Percentiles rank a stretch among this genome's conserved stretches.
Evolutionary conservation across 2,888 invertebrate genomes (phyloP).

Genomic region (Tenthredo livida): DNA sequence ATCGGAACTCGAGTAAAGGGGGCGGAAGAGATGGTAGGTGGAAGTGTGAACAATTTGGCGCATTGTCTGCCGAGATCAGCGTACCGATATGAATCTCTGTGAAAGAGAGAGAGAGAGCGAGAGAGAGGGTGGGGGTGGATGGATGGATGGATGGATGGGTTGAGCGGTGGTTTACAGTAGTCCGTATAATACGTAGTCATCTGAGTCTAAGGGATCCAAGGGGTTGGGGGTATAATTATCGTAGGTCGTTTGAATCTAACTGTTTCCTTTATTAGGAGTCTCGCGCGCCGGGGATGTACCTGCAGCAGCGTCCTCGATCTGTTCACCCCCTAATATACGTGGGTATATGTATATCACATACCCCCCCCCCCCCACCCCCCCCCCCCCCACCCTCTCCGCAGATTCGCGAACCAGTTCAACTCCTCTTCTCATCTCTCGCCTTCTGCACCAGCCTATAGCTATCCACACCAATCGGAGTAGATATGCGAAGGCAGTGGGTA

Average conservation of each 20-base stretch:
- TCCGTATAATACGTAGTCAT: not conserved
- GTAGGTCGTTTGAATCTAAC: conserved; percentile 78
- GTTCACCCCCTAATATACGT: conserved; percentile 47
- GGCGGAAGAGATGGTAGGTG: conserved; percentile 62
- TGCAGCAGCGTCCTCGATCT: conserved; percentile 60
- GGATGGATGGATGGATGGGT: conserved; percentile 64
- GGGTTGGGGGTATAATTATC: conserved; percentile 76
- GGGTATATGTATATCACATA: conserved; percentile 56
- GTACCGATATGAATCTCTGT: conserved; percentile 27
- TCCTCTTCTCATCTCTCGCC: not conserved
- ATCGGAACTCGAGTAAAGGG: not conserved
- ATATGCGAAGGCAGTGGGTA: too few species aligned
- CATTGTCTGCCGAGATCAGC: conserved; percentile 71
- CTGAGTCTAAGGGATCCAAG: conserved; percentile 61
- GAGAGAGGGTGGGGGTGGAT: not conserved
- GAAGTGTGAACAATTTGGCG: conserved; percentile 78
- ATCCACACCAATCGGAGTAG: conserved; percentile 35
- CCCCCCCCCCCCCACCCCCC: too few species aligned
- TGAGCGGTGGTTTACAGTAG: conserved; percentile 61
- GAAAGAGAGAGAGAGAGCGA: conserved; percentile 27
- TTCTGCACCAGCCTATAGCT: too few species aligned
- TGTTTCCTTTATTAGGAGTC: conserved; percentile 79
- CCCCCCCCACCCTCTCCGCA: too few species aligned
- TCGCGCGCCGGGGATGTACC: conserved; percentile 60
- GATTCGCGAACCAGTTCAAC: not conserved